A percentile compares a stretch with the other conserved stretches of the same genome.
Conservation (phyloP, 1,140 invertebrate genomes). For the Fragariocoptes setiger region DNA sequence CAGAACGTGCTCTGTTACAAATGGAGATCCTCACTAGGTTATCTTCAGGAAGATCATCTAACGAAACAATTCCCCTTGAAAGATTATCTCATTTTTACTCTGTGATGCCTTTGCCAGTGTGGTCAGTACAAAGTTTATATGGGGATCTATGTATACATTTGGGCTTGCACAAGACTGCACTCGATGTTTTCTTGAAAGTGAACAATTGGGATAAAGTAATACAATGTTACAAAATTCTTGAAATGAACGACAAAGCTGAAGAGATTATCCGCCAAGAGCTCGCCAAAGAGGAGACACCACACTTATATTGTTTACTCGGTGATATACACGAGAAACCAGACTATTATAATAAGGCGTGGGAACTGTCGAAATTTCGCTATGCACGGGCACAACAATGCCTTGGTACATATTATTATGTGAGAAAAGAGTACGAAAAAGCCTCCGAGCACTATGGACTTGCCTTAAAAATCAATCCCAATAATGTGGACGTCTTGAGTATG, state of each 20-base stretch:
- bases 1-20: conserved; percentile 57
- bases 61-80: conserved; percentile 17
- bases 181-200: conserved; percentile 46
- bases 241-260: conserved; percentile 29
- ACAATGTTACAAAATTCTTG: conserved; percentile 37
- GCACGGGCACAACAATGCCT: conserved; percentile 45
- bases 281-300: conserved; percentile 40
- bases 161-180: conserved; percentile 45
- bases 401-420: conserved; percentile 37
- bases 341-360: conserved; percentile 63
- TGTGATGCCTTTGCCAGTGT: conserved; percentile 27
- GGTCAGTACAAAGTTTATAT: conserved; percentile 37
- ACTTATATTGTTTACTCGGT: conserved; percentile 56
- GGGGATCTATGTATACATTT: conserved; percentile 42
- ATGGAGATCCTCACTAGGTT: conserved; percentile 35
- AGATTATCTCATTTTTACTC: conserved; percentile 22
- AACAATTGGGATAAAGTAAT: conserved; percentile 77
- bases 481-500: conserved; percentile 42
- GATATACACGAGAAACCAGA: conserved; percentile 33
- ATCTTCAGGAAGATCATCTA: conserved; percentile 15
- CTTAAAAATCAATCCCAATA: conserved; percentile 46
- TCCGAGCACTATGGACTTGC: conserved; percentile 44
- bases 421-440: conserved; percentile 36
- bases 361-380: conserved; percentile 42
- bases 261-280: conserved; percentile 53